Base-by-base conservation (phyloP, 2,113 vertebrate species). In the Formicarius rufipectus region DNA sequence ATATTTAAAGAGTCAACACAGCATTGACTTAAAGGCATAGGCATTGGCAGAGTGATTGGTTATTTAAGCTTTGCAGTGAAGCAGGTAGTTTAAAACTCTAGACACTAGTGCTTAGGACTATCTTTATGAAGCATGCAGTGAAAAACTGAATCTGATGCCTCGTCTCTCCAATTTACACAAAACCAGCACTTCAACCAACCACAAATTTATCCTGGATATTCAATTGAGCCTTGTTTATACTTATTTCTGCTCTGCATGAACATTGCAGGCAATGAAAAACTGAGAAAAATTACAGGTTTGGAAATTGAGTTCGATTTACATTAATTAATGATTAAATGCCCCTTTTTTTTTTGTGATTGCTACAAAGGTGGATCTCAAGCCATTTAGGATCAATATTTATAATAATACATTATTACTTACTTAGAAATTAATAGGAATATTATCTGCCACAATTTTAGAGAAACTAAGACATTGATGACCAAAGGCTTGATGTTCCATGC, bases 1-100 rank as follows among this genome's bases (percentile, higher is more conserved):
- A 97, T 96, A 96, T 97, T 96, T 97, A 67, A 93, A 97, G 78
- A 93, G 78, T 96, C 95, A 96, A 94, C 93, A 95, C 25, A 89
- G n/a, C 17, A 31, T 27, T 77, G 77, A 87, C 77, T 94, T 94
- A 89, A 96, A 96, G 69, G 58, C 79, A 96, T 79, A 91, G 53
- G 49, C 49, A 86, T 89, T 96, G 92, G 77, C 93, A 93, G 95
- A 75, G 53, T 59, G 75, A 69, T 82, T 91, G 60, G 78, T 97
- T 96, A 80, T 95, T 96, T 95, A 95, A 92, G 47, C 85, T 87
- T 92, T 95, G 71, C 94, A 94, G 52, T 89, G 52, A 92, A 85
- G 71, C 90, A 95, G 79, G 84, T 89, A 94, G 83, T 88, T 95
- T 87, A 80, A 81, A 79, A 84, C 27, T 83, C 47, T 89, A 87